A percentile compares a stretch with the other conserved stretches of the same genome.
These are phyloP conservation scores for Phoenicopterus ruber DNA, from an alignment of 2,113 vertebrate genomes.

Conservation along the genomic window DNA sequence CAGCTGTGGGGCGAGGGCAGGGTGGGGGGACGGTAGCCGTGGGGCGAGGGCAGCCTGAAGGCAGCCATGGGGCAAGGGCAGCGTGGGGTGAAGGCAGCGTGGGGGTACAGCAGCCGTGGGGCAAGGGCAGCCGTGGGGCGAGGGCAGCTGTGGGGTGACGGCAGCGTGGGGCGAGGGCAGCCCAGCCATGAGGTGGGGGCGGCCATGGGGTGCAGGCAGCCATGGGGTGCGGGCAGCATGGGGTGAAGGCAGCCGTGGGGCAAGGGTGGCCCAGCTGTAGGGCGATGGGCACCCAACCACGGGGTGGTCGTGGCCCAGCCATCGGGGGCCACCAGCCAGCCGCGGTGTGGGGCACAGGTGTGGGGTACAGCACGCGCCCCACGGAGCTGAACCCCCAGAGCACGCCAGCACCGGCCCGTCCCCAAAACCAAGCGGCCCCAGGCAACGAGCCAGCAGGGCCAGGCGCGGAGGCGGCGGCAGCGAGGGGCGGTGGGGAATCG, in stretches of 20 bases:
- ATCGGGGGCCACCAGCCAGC: neutral
- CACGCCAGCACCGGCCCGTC: neutral
- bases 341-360: neutral
- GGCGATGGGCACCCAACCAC: neutral
- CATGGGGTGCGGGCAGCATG: neutral
- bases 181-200: no score
- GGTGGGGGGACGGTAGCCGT: neutral
- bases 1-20: neutral
- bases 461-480: accelerated
- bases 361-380: neutral
- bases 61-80: neutral
- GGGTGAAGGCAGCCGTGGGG: neutral
- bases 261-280: no score
- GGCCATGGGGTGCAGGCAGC: neutral
- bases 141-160: no score
- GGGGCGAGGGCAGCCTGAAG: no score
- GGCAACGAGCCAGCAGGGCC: neutral
- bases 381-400: neutral
- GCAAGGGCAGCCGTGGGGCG: no score
- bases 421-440: neutral
- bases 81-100: neutral
- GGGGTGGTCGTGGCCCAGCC: no score
- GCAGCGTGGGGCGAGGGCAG: no score
- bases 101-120: no score
- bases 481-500: neutral